These are phyloP conservation scores for Portevinia maculata DNA, from an alignment of 2,888 invertebrate genomes.

Conservation along the genomic window DNA sequence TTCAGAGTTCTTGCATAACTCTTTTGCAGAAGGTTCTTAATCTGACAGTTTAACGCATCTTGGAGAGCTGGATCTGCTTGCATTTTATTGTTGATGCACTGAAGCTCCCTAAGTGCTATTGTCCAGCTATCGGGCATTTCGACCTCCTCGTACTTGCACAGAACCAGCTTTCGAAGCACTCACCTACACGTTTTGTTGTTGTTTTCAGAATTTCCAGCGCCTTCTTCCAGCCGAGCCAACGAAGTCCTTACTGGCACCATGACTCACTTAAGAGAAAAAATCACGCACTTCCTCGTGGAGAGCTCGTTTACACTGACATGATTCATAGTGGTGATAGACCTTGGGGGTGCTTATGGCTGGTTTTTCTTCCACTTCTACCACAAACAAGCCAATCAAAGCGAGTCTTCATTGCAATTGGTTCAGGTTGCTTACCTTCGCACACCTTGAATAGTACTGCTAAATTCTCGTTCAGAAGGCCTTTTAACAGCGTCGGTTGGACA, in stretches of 20 bases:
- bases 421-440: background rate
- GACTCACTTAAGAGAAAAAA: too few relatives aligned
- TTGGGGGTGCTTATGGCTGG: too few relatives aligned
- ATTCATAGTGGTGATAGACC: background rate
- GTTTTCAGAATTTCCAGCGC: background rate
- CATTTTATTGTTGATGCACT: too few relatives aligned
- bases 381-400: conserved; percentile 16
- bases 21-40: too few relatives aligned
- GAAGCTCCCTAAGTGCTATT: conserved; percentile 4
- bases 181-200: background rate
- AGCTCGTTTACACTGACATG: conserved; percentile 10
- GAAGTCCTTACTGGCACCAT: too few relatives aligned
- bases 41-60: too few relatives aligned
- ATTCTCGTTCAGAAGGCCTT: conserved; percentile 5
- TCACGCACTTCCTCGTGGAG: background rate
- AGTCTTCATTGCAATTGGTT: conserved; percentile 9
- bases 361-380: background rate
- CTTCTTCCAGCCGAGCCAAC: background rate
- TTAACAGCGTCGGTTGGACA: background rate
- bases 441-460: background rate
- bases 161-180: background rate
- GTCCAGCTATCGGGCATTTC: conserved; percentile 8
- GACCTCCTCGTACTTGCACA: conserved; percentile 1
- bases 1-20: too few relatives aligned
- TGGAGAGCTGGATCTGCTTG: too few relatives aligned